Evolutionary conservation across 2,113 vertebrate genomes (phyloP), one percentile per base, ranked within the genome.

Genomic region (Proteles cristata): DNA sequence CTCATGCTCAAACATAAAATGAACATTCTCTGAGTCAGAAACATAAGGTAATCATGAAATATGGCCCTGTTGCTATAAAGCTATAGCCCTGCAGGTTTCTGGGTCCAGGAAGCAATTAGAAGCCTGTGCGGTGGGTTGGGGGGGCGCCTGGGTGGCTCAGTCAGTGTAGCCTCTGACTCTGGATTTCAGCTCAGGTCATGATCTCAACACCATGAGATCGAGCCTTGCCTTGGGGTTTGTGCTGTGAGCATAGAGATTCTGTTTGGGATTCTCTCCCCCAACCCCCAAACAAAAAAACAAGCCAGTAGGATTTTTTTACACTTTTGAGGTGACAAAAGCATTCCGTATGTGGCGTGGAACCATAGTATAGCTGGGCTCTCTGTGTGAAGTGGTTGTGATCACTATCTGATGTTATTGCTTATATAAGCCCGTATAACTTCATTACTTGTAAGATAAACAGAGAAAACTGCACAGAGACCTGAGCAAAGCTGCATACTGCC

Each of bases 381-480:
- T 43, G 16, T 90, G 66, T 31, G 55, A 92, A 82, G 66, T 6
- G 43, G 17, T 15, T 88, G n/a, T 82, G 66, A 35, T 53, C 25
- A 45, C 83, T 55, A 48, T 23, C 76, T 82, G 66, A 92, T 2
- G 9, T 74, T 25, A 88, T 45, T 82, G 68, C 28, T 86, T 80
- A 55, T 50, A 11, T 63, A 65, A 89, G 71, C 43, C 71, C 55
- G 15, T 19, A 6, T 50, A 83, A 43, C 31, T 15, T 61, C 73
- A 83, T 74, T 79, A 25, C 63, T 85, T 19, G n/a, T 71, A 25
- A 17, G 55, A 87, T 25, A 31, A 86, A 21, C 58, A 85, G 53
- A 93, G 28, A 96, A 90, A 84, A 90, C 66, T 63, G 33, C 39
- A 93, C 9, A 63, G 53, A 85, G 14, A 88, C n/a, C n/a, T 81